Evolutionary conservation across 2,113 vertebrate species (phyloP).

Genomic region (Dendrocopos noguchii): DNA sequence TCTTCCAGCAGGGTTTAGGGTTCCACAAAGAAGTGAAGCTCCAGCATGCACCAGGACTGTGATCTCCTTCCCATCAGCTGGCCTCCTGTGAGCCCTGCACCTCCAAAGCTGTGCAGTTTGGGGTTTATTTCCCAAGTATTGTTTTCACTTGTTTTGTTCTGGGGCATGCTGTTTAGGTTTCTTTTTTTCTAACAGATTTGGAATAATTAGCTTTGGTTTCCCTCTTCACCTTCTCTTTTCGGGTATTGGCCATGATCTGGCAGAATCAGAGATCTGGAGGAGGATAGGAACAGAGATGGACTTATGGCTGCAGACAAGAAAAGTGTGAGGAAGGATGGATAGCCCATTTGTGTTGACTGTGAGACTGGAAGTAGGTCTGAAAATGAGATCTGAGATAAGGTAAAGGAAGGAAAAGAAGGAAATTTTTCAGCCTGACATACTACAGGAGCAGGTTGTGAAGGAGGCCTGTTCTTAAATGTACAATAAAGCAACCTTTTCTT

Average conservation of each 20-base stretch:
- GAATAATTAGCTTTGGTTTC: background rate
- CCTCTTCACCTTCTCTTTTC: background rate
- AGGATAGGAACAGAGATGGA: background rate
- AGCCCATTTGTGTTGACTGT: background rate
- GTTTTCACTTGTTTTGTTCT: background rate
- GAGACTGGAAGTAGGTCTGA: background rate
- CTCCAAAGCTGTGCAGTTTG: background rate
- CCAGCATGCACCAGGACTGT: fast-evolving
- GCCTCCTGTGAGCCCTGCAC: background rate
- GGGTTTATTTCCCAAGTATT: background rate
- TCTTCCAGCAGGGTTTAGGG: background rate
- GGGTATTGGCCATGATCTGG: background rate
- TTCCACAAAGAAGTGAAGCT: background rate
- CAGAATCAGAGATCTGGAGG: background rate
- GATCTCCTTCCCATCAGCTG: background rate
- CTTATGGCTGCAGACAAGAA: background rate
- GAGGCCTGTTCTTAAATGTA: background rate
- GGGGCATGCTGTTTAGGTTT: background rate
- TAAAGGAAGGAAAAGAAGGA: background rate
- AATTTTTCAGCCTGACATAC: background rate
- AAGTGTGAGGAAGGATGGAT: background rate
- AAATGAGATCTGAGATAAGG: background rate
- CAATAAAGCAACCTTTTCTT: background rate
- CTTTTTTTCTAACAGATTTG: background rate
- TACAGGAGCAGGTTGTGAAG: background rate